A percentile compares a stretch with the other conserved stretches of the same genome.
These are phyloP conservation scores for Cydia amplana DNA, from an alignment of 1,140 invertebrate species.

Conservation along the genomic window DNA sequence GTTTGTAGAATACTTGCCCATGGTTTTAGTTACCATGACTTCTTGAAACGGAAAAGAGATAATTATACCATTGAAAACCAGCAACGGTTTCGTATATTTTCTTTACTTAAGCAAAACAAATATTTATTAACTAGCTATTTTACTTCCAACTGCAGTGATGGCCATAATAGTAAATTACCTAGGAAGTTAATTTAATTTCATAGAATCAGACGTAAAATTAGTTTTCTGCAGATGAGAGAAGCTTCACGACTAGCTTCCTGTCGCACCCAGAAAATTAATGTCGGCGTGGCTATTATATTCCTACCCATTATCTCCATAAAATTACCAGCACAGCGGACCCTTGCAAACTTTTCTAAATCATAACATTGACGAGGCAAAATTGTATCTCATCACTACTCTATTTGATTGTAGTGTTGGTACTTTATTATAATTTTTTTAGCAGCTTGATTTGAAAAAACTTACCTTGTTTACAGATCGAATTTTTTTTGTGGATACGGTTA, in stretches of 20 bases:
- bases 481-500: too few species aligned
- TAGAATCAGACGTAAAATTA: not conserved
- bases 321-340: not conserved
- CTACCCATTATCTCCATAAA: not conserved
- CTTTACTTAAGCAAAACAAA: not conserved
- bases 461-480: too few species aligned
- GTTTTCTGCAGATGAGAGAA: constrained; percentile 6
- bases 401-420: too few species aligned
- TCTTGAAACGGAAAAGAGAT: not conserved
- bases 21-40: not conserved
- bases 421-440: too few species aligned
- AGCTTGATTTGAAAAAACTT: too few species aligned
- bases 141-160: not conserved
- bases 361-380: not conserved
- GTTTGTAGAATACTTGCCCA: not conserved
- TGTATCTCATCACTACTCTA: not conserved
- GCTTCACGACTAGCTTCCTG: constrained; percentile 2
- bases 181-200: constrained; percentile 13
- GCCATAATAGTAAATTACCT: constrained; percentile 6
- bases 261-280: constrained; percentile 8
- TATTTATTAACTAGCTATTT: not conserved
- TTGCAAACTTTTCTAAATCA: not conserved
- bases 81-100: not conserved
- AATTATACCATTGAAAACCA: not conserved
- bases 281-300: not conserved